Conservation (phyloP, 2,797 vertebrate genomes). For the Macropus fuliginosus region DNA sequence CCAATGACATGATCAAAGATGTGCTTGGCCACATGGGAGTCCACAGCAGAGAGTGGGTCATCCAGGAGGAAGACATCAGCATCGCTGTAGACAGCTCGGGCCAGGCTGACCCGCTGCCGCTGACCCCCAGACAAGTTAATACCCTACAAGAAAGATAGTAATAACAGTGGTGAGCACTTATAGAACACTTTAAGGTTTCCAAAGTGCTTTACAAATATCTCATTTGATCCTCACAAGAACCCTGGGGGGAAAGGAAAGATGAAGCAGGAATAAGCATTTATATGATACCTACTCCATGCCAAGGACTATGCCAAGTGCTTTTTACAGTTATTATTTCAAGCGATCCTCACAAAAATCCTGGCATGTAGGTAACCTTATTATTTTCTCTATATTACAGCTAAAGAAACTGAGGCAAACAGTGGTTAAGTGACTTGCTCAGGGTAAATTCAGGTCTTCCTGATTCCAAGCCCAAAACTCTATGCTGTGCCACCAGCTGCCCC, state of each 20-base stretch:
- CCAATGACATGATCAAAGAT: constrained; percentile 97
- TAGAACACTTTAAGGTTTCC: not conserved
- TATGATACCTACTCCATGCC: not conserved
- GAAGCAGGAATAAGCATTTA: not conserved
- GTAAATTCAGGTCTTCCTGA: not conserved
- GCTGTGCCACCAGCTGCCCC: not conserved
- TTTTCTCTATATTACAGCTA: not conserved
- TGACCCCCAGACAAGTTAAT: constrained; percentile 98
- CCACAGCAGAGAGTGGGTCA: constrained; percentile 96
- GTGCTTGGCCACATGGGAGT: constrained; percentile 96
- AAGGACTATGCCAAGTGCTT: not conserved
- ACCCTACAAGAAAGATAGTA: constrained; percentile 86
- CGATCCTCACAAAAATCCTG: not conserved
- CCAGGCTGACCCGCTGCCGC: constrained; percentile 95
- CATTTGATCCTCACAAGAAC: not conserved
- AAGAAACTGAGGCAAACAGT: not conserved
- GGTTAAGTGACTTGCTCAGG: not conserved
- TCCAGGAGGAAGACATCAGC: constrained; percentile 94
- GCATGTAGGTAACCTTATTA: not conserved
- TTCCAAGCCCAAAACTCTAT: not conserved
- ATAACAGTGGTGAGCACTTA: not conserved
- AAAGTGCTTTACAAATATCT: not conserved
- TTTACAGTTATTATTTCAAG: not conserved
- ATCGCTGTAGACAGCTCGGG: constrained; percentile 93
- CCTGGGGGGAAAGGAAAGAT: not conserved